Evolutionary conservation across 2,113 vertebrate species (phyloP), one percentile per base, ranked within the genome.

Genomic region (Oxyruncus cristatus): DNA sequence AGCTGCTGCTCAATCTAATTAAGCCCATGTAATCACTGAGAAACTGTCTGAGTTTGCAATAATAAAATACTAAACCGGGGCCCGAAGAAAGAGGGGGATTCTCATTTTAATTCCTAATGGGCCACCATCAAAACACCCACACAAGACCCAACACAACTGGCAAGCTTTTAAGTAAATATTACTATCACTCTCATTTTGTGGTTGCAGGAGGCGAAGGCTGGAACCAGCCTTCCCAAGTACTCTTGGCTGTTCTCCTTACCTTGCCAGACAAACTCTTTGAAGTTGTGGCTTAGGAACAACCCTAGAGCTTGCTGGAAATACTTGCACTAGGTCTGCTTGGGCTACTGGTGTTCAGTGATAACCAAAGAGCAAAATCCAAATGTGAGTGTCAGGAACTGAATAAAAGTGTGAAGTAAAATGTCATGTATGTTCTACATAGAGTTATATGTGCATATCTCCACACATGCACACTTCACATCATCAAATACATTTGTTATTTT

Each of bases 331-430:
- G 3, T 78, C 47, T 81, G 19, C 77, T 47, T 22, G 30, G 14
- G 30, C 17, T 44, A 1, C 21, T 47, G 39, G 5, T 62, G 20
- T 26, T 80, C 59, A 47, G 18, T 42, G 33, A 39, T 11, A 91
- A 46, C 4, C 8, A 17, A 66, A 39, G 33, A 14, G 27, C 33
- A 39, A 68, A 53, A 78, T 59, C 47, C 70, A 83, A 83, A 44
- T 20, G 58, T 0, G 0, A 58, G 5, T 72, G 27, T 11, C 6
- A 3, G 55, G 74, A 92, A 39, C 13, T 11, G 23, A 56, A 59
- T 21, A 59, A 86, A 83, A 75, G 12, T 20, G 19, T 56, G 27
- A 84, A 59, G 18, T 35, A 30, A 88, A 94, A 66, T 66, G 24
- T 12, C 23, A 14, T 28, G n/a, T 37, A 65, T 56, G 18, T 72